These are phyloP conservation scores for Sebastes oblongus DNA, from an alignment of 2,797 vertebrate species.

Conservation along the genomic window DNA sequence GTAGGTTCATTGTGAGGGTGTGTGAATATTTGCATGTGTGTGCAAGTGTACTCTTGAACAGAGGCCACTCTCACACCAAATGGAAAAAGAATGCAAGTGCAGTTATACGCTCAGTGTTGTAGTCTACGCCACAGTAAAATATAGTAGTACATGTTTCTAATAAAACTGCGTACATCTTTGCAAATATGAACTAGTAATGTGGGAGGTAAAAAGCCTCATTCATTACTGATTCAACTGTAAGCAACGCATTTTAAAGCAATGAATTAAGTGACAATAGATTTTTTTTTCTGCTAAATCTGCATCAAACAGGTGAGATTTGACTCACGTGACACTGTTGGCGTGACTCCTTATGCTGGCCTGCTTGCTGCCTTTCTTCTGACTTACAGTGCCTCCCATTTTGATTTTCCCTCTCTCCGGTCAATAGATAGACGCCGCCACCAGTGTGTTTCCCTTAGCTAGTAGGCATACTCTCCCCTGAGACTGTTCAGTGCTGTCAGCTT, in stretches of 20 bases:
- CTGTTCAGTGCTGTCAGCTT: conserved; percentile 4
- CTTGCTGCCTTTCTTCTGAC: conserved; percentile 62
- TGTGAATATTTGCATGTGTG: conserved; percentile 73
- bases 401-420: background rate
- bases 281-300: background rate
- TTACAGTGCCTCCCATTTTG: conserved; percentile 70
- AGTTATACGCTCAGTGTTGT: background rate
- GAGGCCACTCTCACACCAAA: conserved; percentile 2
- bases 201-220: background rate
- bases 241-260: background rate
- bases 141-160: background rate
- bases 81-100: conserved; percentile 4
- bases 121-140: background rate
- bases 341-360: conserved; percentile 31
- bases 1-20: conserved; percentile 29
- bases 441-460: background rate
- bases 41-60: conserved; percentile 12
- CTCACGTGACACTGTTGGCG: conserved; percentile 61
- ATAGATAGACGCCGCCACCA: background rate
- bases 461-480: conserved; percentile 6
- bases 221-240: background rate
- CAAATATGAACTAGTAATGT: background rate
- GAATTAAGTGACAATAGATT: background rate
- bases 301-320: conserved; percentile 29
- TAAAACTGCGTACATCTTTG: background rate